Conservation (phyloP, 2,113 vertebrate species). For the Malurus cyaneus region DNA sequence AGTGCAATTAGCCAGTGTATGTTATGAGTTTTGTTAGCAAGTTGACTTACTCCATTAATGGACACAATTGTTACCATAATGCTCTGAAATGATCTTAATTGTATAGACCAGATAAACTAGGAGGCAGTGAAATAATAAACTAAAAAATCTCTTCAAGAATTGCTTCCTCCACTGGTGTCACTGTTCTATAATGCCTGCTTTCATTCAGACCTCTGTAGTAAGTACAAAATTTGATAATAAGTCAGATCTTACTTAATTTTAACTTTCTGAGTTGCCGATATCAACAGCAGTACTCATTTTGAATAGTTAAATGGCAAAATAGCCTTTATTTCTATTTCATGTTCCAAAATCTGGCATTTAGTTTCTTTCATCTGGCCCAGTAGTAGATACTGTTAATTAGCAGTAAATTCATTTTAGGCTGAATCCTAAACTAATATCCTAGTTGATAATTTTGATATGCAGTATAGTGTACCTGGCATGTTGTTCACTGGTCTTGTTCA, state of each 20-base stretch:
- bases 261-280: background rate
- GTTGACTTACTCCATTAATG: background rate
- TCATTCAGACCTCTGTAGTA: background rate
- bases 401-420: background rate
- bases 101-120: background rate
- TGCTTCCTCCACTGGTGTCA: background rate
- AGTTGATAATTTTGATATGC: background rate
- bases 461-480: rapidly evolving
- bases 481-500: background rate
- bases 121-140: background rate
- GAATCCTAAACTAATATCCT: background rate
- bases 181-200: background rate
- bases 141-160: background rate
- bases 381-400: background rate
- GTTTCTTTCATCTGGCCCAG: background rate
- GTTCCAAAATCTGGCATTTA: background rate
- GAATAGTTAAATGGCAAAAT: background rate
- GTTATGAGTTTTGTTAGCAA: background rate
- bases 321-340: rapidly evolving
- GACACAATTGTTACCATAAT: background rate
- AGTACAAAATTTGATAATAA: background rate
- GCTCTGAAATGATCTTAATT: background rate
- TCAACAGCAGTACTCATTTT: background rate
- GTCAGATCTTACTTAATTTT: background rate
- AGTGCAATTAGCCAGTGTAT: background rate